Percentiles rank a stretch among this genome's conserved stretches.
These are phyloP conservation scores for Lichenostomus cassidix DNA, from an alignment of 2,113 vertebrate species.

Conservation along the genomic window DNA sequence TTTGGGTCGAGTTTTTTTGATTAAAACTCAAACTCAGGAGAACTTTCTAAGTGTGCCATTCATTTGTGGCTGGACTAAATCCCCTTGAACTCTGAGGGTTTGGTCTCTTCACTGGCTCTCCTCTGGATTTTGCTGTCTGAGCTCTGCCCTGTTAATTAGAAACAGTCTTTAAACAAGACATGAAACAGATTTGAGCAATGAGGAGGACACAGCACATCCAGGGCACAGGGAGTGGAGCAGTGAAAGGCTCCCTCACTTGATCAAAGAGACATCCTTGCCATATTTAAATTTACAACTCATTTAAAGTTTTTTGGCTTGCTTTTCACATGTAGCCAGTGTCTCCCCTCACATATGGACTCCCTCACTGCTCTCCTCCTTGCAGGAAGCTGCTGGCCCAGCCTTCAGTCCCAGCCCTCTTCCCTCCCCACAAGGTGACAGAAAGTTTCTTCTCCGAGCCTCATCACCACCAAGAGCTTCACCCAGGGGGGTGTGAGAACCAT, in stretches of 20 bases:
- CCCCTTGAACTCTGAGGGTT: not conserved
- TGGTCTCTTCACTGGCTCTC: not conserved
- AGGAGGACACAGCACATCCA: not conserved
- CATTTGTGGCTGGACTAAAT: not conserved
- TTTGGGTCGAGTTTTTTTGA: not conserved
- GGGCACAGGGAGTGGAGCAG: not conserved
- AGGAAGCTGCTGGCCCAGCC: not conserved
- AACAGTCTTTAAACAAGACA: not conserved
- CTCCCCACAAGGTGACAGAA: too few species aligned
- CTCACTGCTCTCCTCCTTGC: not conserved
- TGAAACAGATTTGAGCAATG: not conserved
- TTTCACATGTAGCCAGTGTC: not conserved
- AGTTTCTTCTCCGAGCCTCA: not conserved
- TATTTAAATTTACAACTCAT: not conserved
- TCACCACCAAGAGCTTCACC: not conserved
- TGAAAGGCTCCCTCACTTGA: not conserved
- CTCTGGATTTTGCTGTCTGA: not conserved
- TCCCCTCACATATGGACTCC: not conserved
- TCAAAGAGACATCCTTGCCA: not conserved
- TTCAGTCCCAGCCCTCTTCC: not conserved
- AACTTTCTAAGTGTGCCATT: not conserved
- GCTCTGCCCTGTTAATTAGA: not conserved
- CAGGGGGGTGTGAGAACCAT: accelerated
- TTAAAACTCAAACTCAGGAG: not conserved
- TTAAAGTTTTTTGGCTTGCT: not conserved